Conservation (phyloP, 2,888 invertebrate genomes). For the Nomada goodeniana region DNA sequence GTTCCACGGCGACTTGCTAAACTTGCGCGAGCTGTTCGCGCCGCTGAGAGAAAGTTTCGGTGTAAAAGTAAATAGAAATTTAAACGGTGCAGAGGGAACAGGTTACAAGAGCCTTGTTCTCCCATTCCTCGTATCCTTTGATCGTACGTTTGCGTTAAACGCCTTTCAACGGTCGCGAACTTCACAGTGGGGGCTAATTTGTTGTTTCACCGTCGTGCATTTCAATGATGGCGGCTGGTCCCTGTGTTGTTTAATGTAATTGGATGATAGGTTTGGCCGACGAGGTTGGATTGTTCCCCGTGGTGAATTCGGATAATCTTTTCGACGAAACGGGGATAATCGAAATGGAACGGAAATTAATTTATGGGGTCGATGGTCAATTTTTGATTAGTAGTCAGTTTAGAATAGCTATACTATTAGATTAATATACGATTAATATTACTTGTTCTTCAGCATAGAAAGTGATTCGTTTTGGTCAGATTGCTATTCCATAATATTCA, state of each 20-base stretch:
- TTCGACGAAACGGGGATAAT: no score
- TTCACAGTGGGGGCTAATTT: constrained; percentile 14
- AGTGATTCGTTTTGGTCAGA: no score
- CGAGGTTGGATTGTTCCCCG: not conserved
- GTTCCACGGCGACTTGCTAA: constrained; percentile 28
- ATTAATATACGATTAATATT: no score
- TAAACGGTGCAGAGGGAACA: constrained; percentile 59
- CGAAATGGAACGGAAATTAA: not conserved
- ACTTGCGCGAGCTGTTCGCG: constrained; percentile 49
- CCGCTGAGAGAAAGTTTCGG: constrained; percentile 52
- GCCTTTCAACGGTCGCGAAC: not conserved
- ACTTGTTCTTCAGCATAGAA: no score
- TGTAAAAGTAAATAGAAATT: constrained; percentile 72
- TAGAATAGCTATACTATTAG: no score
- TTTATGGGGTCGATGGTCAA: no score
- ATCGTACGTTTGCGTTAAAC: constrained; percentile 5
- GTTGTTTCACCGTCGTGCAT: not conserved
- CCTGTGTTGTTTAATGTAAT: not conserved
- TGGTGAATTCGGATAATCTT: no score
- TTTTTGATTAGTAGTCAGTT: no score
- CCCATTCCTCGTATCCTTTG: constrained; percentile 4
- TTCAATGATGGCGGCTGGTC: not conserved
- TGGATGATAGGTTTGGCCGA: not conserved
- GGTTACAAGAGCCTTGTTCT: constrained; percentile 48
- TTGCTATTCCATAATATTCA: no score